Conservation (phyloP, 2,797 vertebrate species). For the Channa striata region DNA sequence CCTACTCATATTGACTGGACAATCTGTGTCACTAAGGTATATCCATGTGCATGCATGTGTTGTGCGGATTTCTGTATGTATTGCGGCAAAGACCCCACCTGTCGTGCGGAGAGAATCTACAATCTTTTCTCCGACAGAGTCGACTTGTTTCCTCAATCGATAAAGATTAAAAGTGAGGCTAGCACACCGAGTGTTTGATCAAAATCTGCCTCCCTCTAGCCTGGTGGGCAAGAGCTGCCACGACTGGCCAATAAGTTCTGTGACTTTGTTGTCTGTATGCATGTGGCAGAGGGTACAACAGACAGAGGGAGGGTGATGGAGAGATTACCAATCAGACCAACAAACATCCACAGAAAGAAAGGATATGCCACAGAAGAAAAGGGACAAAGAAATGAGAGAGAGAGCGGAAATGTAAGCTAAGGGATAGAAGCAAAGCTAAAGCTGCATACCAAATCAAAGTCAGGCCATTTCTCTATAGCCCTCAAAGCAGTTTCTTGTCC, state of each 20-base stretch:
- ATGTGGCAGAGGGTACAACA: slow-evolving; percentile 7
- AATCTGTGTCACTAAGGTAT: slow-evolving; percentile 7
- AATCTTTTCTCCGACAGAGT: slow-evolving; percentile 15
- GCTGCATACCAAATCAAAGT: slow-evolving; percentile 64
- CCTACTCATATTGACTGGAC: slow-evolving; percentile 13
- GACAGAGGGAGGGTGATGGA: slow-evolving; percentile 1
- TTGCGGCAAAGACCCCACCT: slow-evolving; percentile 4
- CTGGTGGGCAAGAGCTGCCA: slow-evolving; percentile 16
- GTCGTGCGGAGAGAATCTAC: slow-evolving; percentile 16
- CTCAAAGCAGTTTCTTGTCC: slow-evolving; percentile 55
- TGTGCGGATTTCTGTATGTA: slow-evolving; percentile 4
- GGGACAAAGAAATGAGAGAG: slow-evolving; percentile 2
- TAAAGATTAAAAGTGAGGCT: slow-evolving; percentile 32
- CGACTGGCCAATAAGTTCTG: neutral
- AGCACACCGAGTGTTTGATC: slow-evolving; percentile 17
- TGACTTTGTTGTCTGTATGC: slow-evolving; percentile 31
- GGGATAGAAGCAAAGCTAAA: slow-evolving; percentile 29
- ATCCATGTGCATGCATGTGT: neutral
- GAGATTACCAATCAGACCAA: slow-evolving; percentile 22
- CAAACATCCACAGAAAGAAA: slow-evolving; percentile 8
- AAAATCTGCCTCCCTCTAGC: slow-evolving; percentile 24
- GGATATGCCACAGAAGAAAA: neutral
- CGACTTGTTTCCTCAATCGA: slow-evolving; percentile 38
- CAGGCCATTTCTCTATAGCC: slow-evolving; percentile 47
- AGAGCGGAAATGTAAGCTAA: slow-evolving; percentile 8